Evolutionary conservation across 2,113 vertebrate species (phyloP).

Genomic region (Guaruba guarouba): DNA sequence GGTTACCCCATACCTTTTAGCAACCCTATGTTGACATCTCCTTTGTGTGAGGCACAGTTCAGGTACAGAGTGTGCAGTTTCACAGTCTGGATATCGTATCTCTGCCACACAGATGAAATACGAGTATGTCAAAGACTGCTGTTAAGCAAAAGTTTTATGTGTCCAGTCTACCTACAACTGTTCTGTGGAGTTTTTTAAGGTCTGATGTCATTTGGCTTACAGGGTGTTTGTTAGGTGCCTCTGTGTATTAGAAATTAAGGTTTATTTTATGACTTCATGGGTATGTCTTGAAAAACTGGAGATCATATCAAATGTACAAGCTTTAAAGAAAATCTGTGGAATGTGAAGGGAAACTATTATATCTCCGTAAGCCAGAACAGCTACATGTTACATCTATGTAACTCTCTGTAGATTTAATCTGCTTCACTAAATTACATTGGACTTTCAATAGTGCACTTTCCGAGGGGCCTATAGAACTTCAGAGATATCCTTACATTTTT

Average conservation of each 20-base stretch:
- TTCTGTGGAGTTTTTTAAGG: not conserved
- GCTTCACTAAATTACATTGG: not conserved
- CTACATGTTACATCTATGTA: rapidly evolving
- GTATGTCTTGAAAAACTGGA: not conserved
- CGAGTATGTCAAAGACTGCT: not conserved
- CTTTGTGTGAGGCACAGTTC: not conserved
- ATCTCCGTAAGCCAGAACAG: not conserved
- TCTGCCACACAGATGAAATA: not conserved
- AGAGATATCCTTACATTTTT: not conserved
- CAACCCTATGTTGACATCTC: not conserved
- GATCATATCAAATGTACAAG: not conserved
- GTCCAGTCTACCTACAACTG: not conserved
- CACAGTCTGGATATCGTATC: not conserved
- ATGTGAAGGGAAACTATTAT: not conserved
- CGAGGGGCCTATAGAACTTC: not conserved
- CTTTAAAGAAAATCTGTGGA: not conserved
- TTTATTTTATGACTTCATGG: not conserved
- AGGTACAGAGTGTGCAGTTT: not conserved
- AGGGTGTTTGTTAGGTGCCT: not conserved
- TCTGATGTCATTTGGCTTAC: not conserved
- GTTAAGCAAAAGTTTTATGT: not conserved
- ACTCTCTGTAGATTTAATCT: not conserved
- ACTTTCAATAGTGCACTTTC: not conserved
- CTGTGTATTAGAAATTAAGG: not conserved
- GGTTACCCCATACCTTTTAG: not conserved